These are phyloP conservation scores for Procambarus clarkii DNA, from an alignment of 1,140 invertebrate species.

Conservation along the genomic window DNA sequence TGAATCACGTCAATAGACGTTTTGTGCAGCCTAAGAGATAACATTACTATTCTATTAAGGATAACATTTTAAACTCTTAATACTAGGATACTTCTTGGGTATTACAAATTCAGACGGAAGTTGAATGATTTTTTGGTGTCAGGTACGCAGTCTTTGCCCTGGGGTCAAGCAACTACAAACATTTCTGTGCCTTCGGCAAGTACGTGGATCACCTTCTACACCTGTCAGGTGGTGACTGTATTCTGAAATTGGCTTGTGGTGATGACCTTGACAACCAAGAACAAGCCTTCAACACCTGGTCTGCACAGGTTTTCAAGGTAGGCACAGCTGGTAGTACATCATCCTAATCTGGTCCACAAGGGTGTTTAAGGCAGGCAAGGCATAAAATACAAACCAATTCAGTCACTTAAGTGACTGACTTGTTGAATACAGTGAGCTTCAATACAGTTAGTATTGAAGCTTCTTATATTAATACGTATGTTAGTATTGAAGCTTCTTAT, in stretches of 20 bases:
- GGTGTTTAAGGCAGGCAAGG: neutral
- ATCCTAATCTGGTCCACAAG: too few species aligned
- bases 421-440: neutral
- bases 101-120: too few species aligned
- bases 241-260: conserved; percentile 87
- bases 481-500: too few species aligned
- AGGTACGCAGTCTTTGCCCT: conserved; percentile 95
- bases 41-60: too few species aligned
- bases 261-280: conserved; percentile 98
- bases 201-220: conserved; percentile 93
- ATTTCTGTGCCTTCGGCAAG: conserved; percentile 95
- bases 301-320: conserved; percentile 90
- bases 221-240: conserved; percentile 90
- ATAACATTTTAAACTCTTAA: too few species aligned
- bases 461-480: too few species aligned
- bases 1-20: too few species aligned
- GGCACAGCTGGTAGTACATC: conserved; percentile 72
- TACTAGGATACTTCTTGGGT: too few species aligned
- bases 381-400: neutral
- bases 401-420: neutral
- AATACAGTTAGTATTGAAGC: neutral
- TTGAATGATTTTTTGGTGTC: too few species aligned
- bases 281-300: conserved; percentile 94
- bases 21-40: too few species aligned
- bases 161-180: conserved; percentile 96